Base-by-base conservation (phyloP, 2,888 invertebrate species). In the Temnothorax unifasciatus region DNA sequence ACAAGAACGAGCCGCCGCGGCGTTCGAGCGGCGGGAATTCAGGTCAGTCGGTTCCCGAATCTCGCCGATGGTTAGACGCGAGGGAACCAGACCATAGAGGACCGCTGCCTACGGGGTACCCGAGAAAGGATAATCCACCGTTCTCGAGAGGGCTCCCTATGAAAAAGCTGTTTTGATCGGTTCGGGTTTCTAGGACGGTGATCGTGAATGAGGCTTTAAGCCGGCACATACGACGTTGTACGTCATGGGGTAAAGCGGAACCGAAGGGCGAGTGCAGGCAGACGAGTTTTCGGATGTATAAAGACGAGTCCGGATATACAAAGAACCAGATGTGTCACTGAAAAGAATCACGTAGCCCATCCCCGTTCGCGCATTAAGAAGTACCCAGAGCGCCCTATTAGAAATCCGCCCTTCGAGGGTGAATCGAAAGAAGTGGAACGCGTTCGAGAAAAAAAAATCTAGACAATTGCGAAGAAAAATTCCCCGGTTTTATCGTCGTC, bases 81-180 rank as follows among this genome's bases (percentile, higher is more conserved):
- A 63, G 63, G 61, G 29, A 74, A 54, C 69, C 54, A 29, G 76
- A 66, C 61, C 66, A 77, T 87, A 68, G 83, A 68, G 83, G 79
- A 86, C 85, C 85, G 83, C 29, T 71, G 86, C 82, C 77, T 82
- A 82, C 83, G 63, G 63, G 84, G 87, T 71, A 87, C 83, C 84
- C 79, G 83, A 83, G 84, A 87, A 90, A 90, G 92, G 92, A 91
- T 92, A 92, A 92, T 92, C 92, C 90, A 87, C 77, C 91, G 86
- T 91, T 86, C 91, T 91, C 87, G 90, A 92, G 90, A 91, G 92
- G 89, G 87, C 87, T 83, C 87, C 82, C 86, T 83, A 90, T 92
- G 92, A 93, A 93, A 93, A 94, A 93, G 92, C 92, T 94, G 94
- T 94, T 94, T 93, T 93, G 93, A 93, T 94, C 93, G 93, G 92